Conservation (phyloP, 2,113 vertebrate genomes). For the Campylomormyrus numenius region DNA sequence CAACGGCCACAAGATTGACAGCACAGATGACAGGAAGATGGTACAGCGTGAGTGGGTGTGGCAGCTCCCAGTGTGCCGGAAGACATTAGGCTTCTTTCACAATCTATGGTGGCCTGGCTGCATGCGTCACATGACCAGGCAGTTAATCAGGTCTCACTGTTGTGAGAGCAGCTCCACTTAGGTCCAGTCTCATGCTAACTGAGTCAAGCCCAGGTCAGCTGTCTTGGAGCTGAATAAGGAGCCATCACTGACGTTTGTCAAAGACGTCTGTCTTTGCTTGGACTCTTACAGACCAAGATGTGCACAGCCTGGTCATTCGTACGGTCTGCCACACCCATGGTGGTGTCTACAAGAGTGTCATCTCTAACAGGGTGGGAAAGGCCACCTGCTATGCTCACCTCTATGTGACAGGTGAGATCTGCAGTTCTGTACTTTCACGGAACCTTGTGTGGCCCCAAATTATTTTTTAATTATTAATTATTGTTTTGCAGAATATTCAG, state of each 20-base stretch:
- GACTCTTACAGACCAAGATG: slow-evolving; percentile 73
- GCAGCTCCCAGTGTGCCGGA: background rate
- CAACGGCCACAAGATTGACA: slow-evolving; percentile 84
- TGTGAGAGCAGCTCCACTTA: background rate
- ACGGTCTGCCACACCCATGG: slow-evolving; percentile 77
- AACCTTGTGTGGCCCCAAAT: background rate
- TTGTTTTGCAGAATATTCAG: background rate
- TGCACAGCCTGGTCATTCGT: slow-evolving; percentile 84
- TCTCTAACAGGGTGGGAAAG: slow-evolving; percentile 95
- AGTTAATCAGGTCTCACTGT: background rate
- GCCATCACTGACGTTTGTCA: background rate
- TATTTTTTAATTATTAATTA: background rate
- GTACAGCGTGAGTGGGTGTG: slow-evolving; percentile 75
- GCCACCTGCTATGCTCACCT: slow-evolving; percentile 94
- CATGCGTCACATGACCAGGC: background rate
- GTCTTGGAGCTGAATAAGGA: background rate
- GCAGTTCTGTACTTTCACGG: background rate
- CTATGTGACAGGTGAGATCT: slow-evolving; percentile 81
- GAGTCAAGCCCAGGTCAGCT: background rate
- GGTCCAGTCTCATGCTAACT: background rate
- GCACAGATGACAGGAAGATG: slow-evolving; percentile 90
- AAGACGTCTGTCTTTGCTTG: background rate
- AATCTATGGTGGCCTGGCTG: background rate
- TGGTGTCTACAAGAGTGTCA: slow-evolving; percentile 94
- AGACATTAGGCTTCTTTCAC: background rate